A percentile compares a stretch with the other conserved stretches of the same genome.
Conservation (phyloP, 2,113 vertebrate species). For the Riparia riparia region DNA sequence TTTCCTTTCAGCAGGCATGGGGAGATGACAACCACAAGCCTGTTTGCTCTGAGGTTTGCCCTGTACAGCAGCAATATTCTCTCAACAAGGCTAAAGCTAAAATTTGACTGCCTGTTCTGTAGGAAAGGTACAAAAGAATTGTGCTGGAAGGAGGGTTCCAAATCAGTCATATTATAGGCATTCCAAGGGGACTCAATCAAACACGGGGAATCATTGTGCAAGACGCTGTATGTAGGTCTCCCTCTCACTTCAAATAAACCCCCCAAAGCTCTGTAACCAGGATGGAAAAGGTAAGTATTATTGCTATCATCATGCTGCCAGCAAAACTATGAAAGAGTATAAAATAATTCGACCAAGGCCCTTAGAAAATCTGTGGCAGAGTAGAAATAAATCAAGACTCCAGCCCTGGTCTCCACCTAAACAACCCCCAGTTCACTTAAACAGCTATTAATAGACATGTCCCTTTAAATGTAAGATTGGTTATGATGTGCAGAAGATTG, state of each 20-base stretch:
- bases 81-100: background rate
- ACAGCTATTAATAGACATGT: background rate
- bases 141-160: background rate
- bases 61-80: background rate
- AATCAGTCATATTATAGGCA: background rate
- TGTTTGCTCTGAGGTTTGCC: background rate
- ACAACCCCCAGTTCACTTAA: background rate
- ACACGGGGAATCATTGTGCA: background rate
- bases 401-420: background rate
- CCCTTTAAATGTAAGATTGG: background rate
- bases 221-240: background rate
- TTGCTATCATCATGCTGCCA: background rate
- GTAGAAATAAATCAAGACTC: background rate
- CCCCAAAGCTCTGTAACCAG: fast-evolving
- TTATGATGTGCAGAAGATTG: background rate
- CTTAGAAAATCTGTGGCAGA: background rate
- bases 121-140: background rate
- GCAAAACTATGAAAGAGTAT: background rate
- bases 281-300: background rate
- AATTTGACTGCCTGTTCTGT: background rate
- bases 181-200: background rate
- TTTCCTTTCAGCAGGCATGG: background rate
- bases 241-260: fast-evolving
- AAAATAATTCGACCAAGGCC: background rate
- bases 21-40: background rate